phyloP scores from a whole-genome alignment of 2,113 vertebrate genomes.

The Nycticryphes semicollaris region DNA sequence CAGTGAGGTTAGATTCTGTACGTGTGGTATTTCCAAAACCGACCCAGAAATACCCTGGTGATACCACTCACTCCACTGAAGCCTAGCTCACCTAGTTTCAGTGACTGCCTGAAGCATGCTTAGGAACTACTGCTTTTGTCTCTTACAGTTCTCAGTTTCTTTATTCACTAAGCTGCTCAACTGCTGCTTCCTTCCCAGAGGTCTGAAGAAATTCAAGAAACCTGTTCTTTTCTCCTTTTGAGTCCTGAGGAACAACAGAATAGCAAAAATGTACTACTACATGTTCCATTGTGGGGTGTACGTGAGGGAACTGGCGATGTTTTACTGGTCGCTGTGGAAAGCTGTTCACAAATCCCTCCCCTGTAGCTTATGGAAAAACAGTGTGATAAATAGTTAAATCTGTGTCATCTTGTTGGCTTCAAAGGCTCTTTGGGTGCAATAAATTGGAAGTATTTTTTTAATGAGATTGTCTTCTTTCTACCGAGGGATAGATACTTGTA shows the following conservation, averaged over 20 bases:
- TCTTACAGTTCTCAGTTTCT: not conserved
- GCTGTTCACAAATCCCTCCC: not conserved
- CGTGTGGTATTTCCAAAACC: not conserved
- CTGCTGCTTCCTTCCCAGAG: not conserved
- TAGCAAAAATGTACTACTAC: rapidly evolving
- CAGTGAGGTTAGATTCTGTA: not conserved
- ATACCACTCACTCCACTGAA: rapidly evolving
- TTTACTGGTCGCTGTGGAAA: not conserved
- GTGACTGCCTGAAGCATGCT: not conserved
- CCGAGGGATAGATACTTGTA: not conserved
- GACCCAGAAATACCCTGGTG: not conserved
- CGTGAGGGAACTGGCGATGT: not conserved
- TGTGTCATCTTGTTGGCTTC: not conserved
- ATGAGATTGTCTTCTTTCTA: not conserved
- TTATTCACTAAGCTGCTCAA: not conserved
- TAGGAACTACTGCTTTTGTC: not conserved
- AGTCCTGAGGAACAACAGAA: not conserved
- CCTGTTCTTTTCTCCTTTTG: not conserved
- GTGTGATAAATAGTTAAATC: not conserved
- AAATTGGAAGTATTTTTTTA: not conserved
- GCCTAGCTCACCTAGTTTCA: not conserved
- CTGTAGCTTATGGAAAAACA: not conserved
- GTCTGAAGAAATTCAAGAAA: not conserved
- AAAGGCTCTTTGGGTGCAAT: not conserved
- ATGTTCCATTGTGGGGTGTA: rapidly evolving